Evolutionary conservation across 2,113 vertebrate species (phyloP).

Genomic region (Platichthys stellatus): DNA sequence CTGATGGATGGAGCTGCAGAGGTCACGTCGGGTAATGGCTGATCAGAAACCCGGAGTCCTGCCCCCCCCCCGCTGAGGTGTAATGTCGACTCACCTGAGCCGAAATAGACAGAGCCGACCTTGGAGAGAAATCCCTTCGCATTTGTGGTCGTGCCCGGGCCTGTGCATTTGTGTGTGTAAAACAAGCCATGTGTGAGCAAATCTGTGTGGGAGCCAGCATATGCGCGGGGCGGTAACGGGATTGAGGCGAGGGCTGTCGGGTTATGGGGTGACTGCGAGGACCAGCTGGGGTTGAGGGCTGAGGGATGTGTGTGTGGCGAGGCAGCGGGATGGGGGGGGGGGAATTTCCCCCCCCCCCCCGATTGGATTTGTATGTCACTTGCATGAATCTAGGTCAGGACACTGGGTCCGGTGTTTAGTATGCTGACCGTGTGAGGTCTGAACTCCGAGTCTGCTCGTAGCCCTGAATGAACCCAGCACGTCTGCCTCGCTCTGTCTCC

Average conservation of each 20-base stretch:
- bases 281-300: conserved; percentile 56
- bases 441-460: conserved; percentile 70
- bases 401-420: conserved; percentile 75
- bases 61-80: conserved; percentile 36
- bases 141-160: background rate
- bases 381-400: conserved; percentile 83
- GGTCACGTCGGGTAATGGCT: conserved; percentile 61
- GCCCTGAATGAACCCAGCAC: conserved; percentile 76
- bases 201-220: conserved; percentile 72
- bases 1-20: conserved; percentile 62
- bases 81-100: conserved; percentile 51
- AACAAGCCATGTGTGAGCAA: conserved; percentile 56
- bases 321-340: background rate
- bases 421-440: conserved; percentile 79
- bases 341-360: conserved; percentile 34
- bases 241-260: conserved; percentile 57
- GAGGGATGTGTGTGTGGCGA: conserved; percentile 27
- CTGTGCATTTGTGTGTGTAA: conserved; percentile 41
- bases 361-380: conserved; percentile 77
- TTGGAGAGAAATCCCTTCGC: conserved; percentile 25
- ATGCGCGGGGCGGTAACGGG: conserved; percentile 62
- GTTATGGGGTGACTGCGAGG: conserved; percentile 64
- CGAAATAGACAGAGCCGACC: conserved; percentile 46
- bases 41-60: conserved; percentile 29
- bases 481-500: conserved; percentile 66